A percentile compares a stretch with the other conserved stretches of the same genome.
Conservation (phyloP, 2,113 vertebrate species). For the Phalacrocorax brasilianus region DNA sequence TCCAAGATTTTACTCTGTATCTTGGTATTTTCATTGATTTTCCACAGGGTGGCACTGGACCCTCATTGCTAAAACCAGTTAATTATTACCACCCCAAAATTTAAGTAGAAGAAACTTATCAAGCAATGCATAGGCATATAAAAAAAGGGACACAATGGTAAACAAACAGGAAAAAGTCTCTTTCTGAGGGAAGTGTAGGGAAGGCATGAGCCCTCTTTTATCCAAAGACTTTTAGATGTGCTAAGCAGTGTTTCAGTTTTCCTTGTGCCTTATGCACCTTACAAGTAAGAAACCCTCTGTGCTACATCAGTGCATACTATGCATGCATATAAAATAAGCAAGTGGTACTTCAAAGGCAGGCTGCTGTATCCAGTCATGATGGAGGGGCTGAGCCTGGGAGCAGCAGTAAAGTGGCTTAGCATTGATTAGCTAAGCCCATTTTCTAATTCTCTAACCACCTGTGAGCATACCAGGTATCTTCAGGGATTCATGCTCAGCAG, state of each 20-base stretch:
- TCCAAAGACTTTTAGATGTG: neutral
- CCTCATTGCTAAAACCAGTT: neutral
- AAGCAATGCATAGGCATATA: neutral
- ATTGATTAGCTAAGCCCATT: neutral
- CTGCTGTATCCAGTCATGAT: neutral
- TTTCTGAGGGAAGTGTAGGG: neutral
- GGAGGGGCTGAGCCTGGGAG: neutral
- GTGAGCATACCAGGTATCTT: neutral
- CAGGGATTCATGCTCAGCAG: neutral
- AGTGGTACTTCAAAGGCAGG: neutral
- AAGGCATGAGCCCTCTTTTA: neutral
- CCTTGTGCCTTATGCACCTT: neutral
- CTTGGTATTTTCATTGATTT: neutral
- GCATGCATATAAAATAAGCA: neutral
- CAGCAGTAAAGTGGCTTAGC: neutral
- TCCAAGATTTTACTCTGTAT: neutral
- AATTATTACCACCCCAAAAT: neutral
- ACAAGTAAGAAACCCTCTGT: neutral
- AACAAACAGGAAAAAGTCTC: neutral
- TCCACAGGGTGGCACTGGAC: conserved; percentile 64
- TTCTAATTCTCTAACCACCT: neutral
- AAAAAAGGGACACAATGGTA: neutral
- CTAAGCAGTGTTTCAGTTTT: neutral
- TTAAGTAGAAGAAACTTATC: neutral
- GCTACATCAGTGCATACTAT: neutral